Evolutionary conservation across 2,113 vertebrate species (phyloP), one percentile per base, ranked within the genome.

Genomic region (Bubalus kerabau): DNA sequence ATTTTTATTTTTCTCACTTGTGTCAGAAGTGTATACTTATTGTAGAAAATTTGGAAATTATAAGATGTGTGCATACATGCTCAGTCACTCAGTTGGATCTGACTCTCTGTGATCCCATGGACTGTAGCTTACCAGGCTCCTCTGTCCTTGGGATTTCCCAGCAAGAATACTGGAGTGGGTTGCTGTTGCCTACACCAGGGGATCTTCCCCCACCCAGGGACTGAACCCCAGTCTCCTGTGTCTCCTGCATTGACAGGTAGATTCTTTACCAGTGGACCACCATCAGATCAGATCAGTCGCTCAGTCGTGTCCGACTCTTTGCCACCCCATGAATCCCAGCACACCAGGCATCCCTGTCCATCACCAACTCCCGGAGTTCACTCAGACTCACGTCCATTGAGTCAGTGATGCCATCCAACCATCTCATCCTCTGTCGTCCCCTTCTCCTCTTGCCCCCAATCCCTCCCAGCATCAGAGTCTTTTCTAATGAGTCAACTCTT

Each of bases 41-140:
- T 57, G 24, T 64, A 97, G 91, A 88, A 92, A 92, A 80, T 81
- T 94, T 94, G 64, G 85, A 90, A 95, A 78, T 26, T 80, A 54
- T 28, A 80, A 76, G 71, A 43, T 43, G 36, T 12, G 24, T 43
- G 23, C 1, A 15, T 43, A 43, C 3, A 43, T 76, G 12, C 71
- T 76, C 40, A 76, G 71, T 76, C 40, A 7, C 71, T 43, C 23
- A 76, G 11, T 43, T 26, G 23, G 5, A 43, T 43, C 23, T 2
- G 6, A 76, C 12, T 76, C 71, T 43, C 43, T 76, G 40, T 43
- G 40, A 76, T 43, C 12, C 40, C 40, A 15, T 43, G 12, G 71
- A 76, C 71, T 43, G 23, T 43, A 76, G 23, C 36, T 15, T 43
- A 2, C 40, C 21, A 43, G 40, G 71, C 40, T 43, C 71, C 71